Evolutionary conservation across 2,113 vertebrate species (phyloP), one percentile per base, ranked within the genome.

Genomic region (Euleptes europaea): DNA sequence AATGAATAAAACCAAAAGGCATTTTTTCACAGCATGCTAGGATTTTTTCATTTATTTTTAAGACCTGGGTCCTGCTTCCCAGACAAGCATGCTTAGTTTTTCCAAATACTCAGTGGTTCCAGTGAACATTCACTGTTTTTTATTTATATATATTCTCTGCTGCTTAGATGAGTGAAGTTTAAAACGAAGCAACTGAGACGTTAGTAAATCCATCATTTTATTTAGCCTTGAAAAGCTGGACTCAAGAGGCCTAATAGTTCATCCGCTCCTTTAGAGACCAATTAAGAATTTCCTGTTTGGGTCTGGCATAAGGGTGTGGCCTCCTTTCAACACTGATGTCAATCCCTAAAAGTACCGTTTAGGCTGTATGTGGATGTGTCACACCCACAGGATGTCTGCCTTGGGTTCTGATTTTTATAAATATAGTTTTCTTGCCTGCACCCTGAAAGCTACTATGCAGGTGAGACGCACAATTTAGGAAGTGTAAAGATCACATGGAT

Each of bases 251-350:
- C 86, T 89, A 84, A 78, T 83, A 92, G 91, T 86, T 90, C 87
- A 89, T 86, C 85, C 83, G 86, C 87, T 94, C 94, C 92, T 88
- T 84, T 1, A 31, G 5, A 82, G 69, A 87, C 80, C 89, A 94
- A 96, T 96, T 95, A 95, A 92, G 94, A 93, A 86, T 82, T 90
- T 94, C 95, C 93, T 93, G 91, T 88, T 91, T 89, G 82, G 89
- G 54, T 88, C 77, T 86, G 90, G 86, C 78, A 88, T 86, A 54
- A 90, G 93, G 92, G 94, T 82, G 85, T 88, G 92, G 95, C 78
- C 87, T 90, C 83, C 72, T 80, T 60, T 31, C 31, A 88, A 79
- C 69, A 78, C 71, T 86, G 91, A 93, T 79, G 83, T 91, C 54
- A 91, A 60, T 88, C 90, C 91, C 93, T 94, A 93, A 95, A 95